Percentiles rank a stretch among this genome's conserved stretches.
Evolutionary conservation across 2,888 invertebrate genomes (phyloP).

Genomic region (Cerceris ruficornis): DNA sequence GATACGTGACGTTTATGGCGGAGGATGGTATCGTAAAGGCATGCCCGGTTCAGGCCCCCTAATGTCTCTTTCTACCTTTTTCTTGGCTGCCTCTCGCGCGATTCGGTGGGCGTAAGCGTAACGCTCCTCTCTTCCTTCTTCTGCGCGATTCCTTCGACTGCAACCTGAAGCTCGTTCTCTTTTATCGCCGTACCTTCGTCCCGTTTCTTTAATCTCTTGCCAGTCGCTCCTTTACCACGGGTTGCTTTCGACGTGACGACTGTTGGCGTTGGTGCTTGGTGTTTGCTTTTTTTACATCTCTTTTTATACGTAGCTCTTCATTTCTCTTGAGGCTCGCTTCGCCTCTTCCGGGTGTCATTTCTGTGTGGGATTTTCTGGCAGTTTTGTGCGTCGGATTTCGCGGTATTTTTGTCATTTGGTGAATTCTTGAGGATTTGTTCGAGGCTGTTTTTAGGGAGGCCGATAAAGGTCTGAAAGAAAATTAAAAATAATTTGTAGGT

Average conservation of each 20-base stretch:
- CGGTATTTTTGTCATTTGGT: too few relatives aligned
- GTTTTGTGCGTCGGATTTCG: too few relatives aligned
- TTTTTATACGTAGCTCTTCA: too few relatives aligned
- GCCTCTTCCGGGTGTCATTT: too few relatives aligned
- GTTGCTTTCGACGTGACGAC: neutral
- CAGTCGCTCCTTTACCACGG: constrained; percentile 26
- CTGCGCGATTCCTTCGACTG: constrained; percentile 35
- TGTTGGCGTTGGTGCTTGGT: too few relatives aligned
- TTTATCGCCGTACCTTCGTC: constrained; percentile 5
- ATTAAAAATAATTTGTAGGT: too few relatives aligned
- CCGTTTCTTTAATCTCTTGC: neutral
- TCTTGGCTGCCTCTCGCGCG: constrained; percentile 36
- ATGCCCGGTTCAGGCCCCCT: constrained; percentile 43
- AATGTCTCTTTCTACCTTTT: constrained; percentile 53
- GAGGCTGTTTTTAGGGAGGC: too few relatives aligned
- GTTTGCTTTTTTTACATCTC: too few relatives aligned
- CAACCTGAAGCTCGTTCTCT: constrained; percentile 20
- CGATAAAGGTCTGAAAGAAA: too few relatives aligned
- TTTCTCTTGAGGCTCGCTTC: too few relatives aligned
- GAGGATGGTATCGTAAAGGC: constrained; percentile 73
- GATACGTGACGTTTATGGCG: constrained; percentile 77
- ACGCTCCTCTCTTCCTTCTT: constrained; percentile 47
- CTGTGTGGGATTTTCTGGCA: too few relatives aligned
- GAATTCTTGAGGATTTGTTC: too few relatives aligned
- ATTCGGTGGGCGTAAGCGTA: constrained; percentile 70